Evolutionary conservation across 2,888 invertebrate genomes (phyloP).

Genomic region (Perizoma affinitatum): DNA sequence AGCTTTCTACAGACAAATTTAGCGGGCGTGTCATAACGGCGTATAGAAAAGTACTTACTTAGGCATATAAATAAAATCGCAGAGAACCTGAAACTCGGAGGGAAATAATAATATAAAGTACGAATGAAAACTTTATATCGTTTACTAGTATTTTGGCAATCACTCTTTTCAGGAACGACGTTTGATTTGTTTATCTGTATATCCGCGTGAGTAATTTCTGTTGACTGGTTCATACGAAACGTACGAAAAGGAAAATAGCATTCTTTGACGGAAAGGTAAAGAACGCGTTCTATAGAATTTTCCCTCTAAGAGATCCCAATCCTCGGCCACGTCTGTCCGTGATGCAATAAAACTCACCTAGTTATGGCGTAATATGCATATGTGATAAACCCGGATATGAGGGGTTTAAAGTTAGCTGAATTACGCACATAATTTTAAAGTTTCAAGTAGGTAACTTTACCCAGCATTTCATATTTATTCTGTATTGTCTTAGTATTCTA

Average conservation of each 20-base stretch:
- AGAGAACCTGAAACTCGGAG: constrained; percentile 36
- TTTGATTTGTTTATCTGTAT: no score
- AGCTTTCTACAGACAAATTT: no score
- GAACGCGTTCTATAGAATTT: constrained; percentile 35
- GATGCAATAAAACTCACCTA: constrained; percentile 72
- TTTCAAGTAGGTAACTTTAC: no score
- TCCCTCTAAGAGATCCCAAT: constrained; percentile 47
- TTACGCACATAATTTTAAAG: no score
- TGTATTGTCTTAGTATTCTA: not conserved
- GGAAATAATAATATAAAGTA: not conserved
- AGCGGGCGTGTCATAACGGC: constrained; percentile 63
- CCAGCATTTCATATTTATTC: no score
- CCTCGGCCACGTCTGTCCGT: constrained; percentile 72
- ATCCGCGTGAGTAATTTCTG: no score
- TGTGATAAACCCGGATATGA: constrained; percentile 68
- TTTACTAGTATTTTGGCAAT: no score
- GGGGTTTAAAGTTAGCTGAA: constrained; percentile 61
- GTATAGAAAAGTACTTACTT: constrained; percentile 64
- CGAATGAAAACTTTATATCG: not conserved
- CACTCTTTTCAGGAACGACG: no score
- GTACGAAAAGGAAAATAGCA: no score
- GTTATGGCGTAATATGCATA: constrained; percentile 78
- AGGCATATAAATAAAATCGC: constrained; percentile 61
- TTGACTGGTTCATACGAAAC: no score
- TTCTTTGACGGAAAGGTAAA: not conserved